Percentiles rank a stretch among this genome's conserved stretches.
Conservation (phyloP, 2,888 invertebrate genomes). For the Oscheius sp. region DNA sequence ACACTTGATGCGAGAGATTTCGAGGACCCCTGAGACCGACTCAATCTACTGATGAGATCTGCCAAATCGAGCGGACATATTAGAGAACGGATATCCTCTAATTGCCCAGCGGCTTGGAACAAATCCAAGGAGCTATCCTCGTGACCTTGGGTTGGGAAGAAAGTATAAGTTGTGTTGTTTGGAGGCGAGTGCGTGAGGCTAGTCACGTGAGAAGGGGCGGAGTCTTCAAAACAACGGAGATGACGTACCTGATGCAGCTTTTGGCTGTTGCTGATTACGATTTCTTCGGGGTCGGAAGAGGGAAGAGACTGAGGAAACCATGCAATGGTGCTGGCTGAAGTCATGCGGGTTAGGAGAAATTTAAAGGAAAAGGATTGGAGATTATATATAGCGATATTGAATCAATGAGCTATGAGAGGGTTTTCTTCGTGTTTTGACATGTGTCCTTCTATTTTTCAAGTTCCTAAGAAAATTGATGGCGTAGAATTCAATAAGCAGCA, state of each 20-base stretch:
- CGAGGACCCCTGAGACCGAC: too few species aligned
- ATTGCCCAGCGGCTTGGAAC: too few species aligned
- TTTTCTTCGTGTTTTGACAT: background rate
- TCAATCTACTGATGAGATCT: too few species aligned
- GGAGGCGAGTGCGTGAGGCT: background rate
- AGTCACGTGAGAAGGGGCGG: background rate
- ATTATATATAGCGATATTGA: background rate
- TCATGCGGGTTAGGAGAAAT: background rate
- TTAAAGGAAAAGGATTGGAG: background rate
- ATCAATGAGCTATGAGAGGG: background rate
- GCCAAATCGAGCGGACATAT: too few species aligned
- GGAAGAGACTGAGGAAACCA: constrained; percentile 18
- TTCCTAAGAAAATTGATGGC: too few species aligned
- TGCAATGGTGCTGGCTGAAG: constrained; percentile 10
- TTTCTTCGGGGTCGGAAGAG: constrained; percentile 13
- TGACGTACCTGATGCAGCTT: constrained; percentile 13
- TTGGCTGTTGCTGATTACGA: background rate
- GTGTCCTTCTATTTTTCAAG: too few species aligned
- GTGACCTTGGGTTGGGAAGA: background rate
- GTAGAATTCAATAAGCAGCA: too few species aligned
- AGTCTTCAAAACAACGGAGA: background rate
- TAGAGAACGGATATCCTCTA: too few species aligned
- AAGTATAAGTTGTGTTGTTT: constrained; percentile 14
- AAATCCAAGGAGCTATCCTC: too few species aligned
- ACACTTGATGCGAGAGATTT: too few species aligned